phyloP scores from a whole-genome alignment of 1,140 invertebrate genomes.

The Epicauta chinensis region DNA sequence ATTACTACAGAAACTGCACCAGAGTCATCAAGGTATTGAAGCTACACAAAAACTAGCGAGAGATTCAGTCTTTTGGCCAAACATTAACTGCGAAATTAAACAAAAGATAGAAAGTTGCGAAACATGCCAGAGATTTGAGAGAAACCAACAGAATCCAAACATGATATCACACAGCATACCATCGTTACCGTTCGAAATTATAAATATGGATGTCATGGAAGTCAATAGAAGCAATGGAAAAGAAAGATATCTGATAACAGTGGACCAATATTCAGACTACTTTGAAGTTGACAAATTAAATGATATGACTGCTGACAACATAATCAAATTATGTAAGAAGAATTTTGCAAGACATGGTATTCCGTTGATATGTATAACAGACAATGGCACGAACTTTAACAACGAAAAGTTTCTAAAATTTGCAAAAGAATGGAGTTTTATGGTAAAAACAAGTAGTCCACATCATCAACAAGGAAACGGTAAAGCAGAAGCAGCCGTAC shows the following conservation, averaged over 20 bases:
- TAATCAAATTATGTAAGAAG: slow-evolving; percentile 25
- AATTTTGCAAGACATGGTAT: slow-evolving; percentile 27
- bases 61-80: slow-evolving; percentile 11
- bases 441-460: slow-evolving; percentile 25
- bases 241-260: slow-evolving; percentile 11
- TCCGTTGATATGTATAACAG: not conserved
- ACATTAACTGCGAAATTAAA: not conserved
- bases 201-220: slow-evolving; percentile 11
- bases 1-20: not conserved
- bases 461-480: slow-evolving; percentile 31
- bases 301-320: slow-evolving; percentile 15
- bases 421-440: slow-evolving; percentile 19
- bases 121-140: not conserved
- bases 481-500: slow-evolving; percentile 30
- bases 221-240: not conserved
- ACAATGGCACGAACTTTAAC: slow-evolving; percentile 18
- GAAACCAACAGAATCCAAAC: not conserved
- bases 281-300: slow-evolving; percentile 20
- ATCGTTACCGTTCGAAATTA: slow-evolving; percentile 7
- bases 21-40: slow-evolving; percentile 13
- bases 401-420: slow-evolving; percentile 21
- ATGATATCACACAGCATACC: slow-evolving; percentile 10
- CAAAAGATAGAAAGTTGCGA: not conserved
- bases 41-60: slow-evolving; percentile 29
- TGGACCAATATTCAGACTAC: slow-evolving; percentile 9